Percentiles rank a stretch among this genome's conserved stretches.
These are phyloP conservation scores for Malthinus flaveolus DNA, from an alignment of 2,888 invertebrate species.

Conservation along the genomic window DNA sequence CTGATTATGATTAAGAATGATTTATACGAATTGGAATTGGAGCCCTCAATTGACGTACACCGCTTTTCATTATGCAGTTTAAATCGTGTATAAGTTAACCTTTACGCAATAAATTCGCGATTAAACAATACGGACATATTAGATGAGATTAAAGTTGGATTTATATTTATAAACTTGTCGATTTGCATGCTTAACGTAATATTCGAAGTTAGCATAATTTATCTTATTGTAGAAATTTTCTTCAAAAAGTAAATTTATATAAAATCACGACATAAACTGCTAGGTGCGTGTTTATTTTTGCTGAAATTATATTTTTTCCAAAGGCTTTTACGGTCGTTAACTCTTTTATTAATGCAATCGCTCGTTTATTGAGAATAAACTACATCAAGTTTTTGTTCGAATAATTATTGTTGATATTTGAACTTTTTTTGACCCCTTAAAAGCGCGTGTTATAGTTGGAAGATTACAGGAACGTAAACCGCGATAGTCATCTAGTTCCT, in stretches of 20 bases:
- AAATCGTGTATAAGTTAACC: slow-evolving; percentile 3
- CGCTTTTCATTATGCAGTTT: neutral
- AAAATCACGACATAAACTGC: slow-evolving; percentile 12
- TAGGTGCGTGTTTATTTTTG: slow-evolving; percentile 2
- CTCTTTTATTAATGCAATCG: neutral
- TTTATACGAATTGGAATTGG: neutral
- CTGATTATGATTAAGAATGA: slow-evolving; percentile 8
- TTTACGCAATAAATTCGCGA: neutral
- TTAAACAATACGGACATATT: neutral
- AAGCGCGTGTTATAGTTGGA: no score
- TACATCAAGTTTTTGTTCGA: no score
- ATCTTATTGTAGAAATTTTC: slow-evolving; percentile 6
- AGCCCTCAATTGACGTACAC: no score
- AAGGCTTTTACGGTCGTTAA: neutral
- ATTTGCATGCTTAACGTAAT: slow-evolving; percentile 16
- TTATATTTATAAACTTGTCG: slow-evolving; percentile 14
- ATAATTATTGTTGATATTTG: no score
- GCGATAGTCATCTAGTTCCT: no score
- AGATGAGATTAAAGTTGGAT: neutral
- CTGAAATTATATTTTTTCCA: neutral
- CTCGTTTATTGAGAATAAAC: no score
- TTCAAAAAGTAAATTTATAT: slow-evolving; percentile 1
- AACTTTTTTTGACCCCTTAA: no score
- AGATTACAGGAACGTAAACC: no score
- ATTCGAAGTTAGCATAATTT: slow-evolving; percentile 16